A percentile compares a stretch with the other conserved stretches of the same genome.
These are phyloP conservation scores for Thelaira solivaga DNA, from an alignment of 2,888 invertebrate species.

Conservation along the genomic window DNA sequence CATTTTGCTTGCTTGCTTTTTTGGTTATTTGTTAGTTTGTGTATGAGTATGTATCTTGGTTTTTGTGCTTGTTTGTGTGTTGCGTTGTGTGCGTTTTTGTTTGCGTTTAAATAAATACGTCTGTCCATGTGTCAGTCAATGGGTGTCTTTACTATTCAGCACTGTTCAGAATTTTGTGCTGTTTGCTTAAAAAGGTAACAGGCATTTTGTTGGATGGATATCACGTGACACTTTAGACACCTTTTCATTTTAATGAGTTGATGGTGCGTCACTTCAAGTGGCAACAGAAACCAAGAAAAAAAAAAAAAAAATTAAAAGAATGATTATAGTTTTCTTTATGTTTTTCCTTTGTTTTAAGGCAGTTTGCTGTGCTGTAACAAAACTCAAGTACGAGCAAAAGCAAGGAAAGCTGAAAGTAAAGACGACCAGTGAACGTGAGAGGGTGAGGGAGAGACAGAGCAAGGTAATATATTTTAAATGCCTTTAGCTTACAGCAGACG, in stretches of 20 bases:
- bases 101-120: neutral
- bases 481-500: slow-evolving; percentile 47
- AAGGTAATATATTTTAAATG: slow-evolving; percentile 44
- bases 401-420: neutral
- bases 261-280: slow-evolving; percentile 62
- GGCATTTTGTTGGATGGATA: slow-evolving; percentile 65
- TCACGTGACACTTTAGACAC: slow-evolving; percentile 73
- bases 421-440: too few relatives aligned
- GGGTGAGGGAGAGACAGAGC: too few relatives aligned
- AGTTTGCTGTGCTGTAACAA: slow-evolving; percentile 6
- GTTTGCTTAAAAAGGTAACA: slow-evolving; percentile 61
- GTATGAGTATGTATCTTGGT: too few relatives aligned
- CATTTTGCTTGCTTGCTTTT: slow-evolving; percentile 26
- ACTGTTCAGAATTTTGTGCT: slow-evolving; percentile 29
- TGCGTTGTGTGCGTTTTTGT: neutral
- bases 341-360: slow-evolving; percentile 21
- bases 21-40: slow-evolving; percentile 39
- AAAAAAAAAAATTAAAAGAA: too few relatives aligned
- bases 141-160: slow-evolving; percentile 30
- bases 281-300: too few relatives aligned
- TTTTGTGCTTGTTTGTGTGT: slow-evolving; percentile 19
- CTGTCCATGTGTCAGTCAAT: slow-evolving; percentile 10
- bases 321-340: slow-evolving; percentile 52
- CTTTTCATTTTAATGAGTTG: slow-evolving; percentile 65
- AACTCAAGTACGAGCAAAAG: neutral